Base-by-base conservation (phyloP, 2,113 vertebrate species). In the Gulo gulo region DNA sequence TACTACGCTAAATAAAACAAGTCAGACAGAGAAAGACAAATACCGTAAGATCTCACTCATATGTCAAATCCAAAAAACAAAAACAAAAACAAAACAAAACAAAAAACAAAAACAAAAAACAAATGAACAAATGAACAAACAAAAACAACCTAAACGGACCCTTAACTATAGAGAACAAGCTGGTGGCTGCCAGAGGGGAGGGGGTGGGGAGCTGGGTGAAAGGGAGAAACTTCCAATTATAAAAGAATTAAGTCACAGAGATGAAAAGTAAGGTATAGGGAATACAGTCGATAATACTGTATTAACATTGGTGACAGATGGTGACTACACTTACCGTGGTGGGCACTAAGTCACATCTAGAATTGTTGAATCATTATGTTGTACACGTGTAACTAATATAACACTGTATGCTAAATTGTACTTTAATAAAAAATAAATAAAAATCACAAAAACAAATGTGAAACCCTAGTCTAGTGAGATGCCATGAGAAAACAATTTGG, bases 391-490 rank as follows among this genome's bases (percentile, higher is more conserved):
- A 29, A 45, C 73, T 76, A 76, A 76, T 29, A n/a, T 76, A 45
- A 45, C 39, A 76, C 73, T 29, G 24, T 76, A 45, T 45, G 42
- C 39, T 29, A 76, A 74, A 29, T 4, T 76, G 73, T 16, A 45
- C 73, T 45, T 76, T 24, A 45, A 29, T 29, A 76, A 76, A 76
- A 76, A 45, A 14, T 42, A 74, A 71, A 36, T 20, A 71, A 39
- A 73, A 71, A 73, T 6, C 34, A 73, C 31, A 39, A 73, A 73
- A 39, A 10, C 21, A 73, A 74, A 74, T 42, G 29, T 29, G 76
- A 85, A 97, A 91, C 18, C 82, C 21, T 90, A 76, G 45, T 57
- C 34, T 92, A 45, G 76, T 79, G 59, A 96, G 81, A 91, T n/a
- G 11, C 42, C 65, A 12, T 86, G 57, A 86, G 83, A 86, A 97